Conservation (phyloP, 2,797 vertebrate genomes). For the Erethizon dorsatum region DNA sequence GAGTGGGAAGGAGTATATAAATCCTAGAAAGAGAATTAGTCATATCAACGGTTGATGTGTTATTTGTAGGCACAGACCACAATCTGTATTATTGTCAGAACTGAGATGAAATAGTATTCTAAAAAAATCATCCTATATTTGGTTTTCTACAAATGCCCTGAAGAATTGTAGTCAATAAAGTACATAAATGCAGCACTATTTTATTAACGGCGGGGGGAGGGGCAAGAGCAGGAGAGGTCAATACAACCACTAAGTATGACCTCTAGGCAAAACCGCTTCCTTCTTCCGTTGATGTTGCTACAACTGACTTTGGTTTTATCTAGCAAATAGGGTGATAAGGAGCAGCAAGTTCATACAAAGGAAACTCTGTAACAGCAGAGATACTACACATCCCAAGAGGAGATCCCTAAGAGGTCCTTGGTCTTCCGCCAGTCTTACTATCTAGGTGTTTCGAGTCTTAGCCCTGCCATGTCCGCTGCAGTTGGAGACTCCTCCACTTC, state of each 20-base stretch:
- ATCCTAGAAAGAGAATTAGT: constrained; percentile 39
- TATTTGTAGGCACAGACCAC: constrained; percentile 14
- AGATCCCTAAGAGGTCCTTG: neutral
- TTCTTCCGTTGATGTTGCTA: neutral
- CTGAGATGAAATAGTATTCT: neutral
- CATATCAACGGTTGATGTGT: neutral
- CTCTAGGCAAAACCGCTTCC: constrained; percentile 45
- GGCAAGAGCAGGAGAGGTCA: neutral
- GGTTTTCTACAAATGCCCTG: neutral
- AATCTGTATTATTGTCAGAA: neutral
- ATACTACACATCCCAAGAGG: neutral
- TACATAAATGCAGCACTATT: neutral
- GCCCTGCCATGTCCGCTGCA: neutral
- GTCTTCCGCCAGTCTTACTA: neutral
- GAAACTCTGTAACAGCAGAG: neutral
- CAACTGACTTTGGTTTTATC: neutral
- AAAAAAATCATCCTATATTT: neutral
- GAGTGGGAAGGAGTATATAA: neutral
- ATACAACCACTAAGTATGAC: neutral
- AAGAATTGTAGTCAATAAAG: neutral
- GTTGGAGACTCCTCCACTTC: neutral
- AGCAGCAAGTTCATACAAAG: neutral
- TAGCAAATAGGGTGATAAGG: neutral
- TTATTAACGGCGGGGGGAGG: neutral
- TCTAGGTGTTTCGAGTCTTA: neutral